phyloP scores from a whole-genome alignment of 1,140 invertebrate species.

The Portunus trituberculatus region DNA sequence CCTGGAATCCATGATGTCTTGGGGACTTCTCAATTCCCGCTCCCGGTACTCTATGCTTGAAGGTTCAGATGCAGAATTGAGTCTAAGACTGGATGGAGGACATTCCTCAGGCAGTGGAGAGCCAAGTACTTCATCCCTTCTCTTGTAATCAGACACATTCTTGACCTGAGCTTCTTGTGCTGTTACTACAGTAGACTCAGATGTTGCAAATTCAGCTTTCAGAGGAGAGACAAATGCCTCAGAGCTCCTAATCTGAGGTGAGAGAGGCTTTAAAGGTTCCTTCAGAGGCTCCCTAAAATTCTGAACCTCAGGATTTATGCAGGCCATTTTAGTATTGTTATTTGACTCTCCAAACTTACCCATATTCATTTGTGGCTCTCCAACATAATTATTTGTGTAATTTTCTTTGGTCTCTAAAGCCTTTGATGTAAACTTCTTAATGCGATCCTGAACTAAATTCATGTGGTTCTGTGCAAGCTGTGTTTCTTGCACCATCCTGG shows the following conservation, averaged over 20 bases:
- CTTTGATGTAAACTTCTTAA: slow-evolving; percentile 81
- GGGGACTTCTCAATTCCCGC: slow-evolving; percentile 74
- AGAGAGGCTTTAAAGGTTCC: slow-evolving; percentile 69
- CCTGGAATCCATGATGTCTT: slow-evolving; percentile 77
- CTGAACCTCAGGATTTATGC: background rate
- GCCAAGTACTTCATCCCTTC: slow-evolving; percentile 52
- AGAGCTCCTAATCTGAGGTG: slow-evolving; percentile 61
- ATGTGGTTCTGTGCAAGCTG: slow-evolving; percentile 79
- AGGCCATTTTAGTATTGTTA: slow-evolving; percentile 54
- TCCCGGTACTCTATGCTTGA: slow-evolving; percentile 73
- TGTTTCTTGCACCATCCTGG: slow-evolving; percentile 76
- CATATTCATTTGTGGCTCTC: background rate
- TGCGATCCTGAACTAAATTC: slow-evolving; percentile 83
- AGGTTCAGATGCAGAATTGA: slow-evolving; percentile 59
- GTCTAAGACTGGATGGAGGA: slow-evolving; percentile 49
- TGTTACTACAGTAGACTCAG: slow-evolving; percentile 76
- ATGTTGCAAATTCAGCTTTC: slow-evolving; percentile 75
- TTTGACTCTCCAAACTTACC: slow-evolving; percentile 29
- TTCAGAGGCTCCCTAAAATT: slow-evolving; percentile 62
- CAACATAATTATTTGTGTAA: slow-evolving; percentile 53
- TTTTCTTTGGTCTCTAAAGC: slow-evolving; percentile 67
- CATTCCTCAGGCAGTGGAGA: slow-evolving; percentile 39
- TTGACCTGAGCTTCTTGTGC: slow-evolving; percentile 78
- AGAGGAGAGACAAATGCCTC: slow-evolving; percentile 75
- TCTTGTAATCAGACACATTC: slow-evolving; percentile 74